Conservation (phyloP, 1,140 invertebrate species). For the Metopolophium dirhodum region DNA sequence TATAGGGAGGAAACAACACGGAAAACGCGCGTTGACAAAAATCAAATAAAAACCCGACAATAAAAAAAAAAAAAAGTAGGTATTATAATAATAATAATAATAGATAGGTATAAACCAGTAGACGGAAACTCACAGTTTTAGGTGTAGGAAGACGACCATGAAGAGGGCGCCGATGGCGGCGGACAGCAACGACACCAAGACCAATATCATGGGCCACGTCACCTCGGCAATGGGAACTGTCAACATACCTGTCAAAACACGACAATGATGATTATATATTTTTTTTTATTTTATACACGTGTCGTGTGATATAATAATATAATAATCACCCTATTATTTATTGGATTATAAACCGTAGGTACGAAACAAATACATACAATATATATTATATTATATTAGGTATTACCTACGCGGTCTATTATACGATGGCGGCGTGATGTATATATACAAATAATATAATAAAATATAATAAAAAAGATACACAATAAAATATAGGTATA, state of each 20-base stretch:
- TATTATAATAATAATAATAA: slow-evolving; percentile 7
- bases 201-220: slow-evolving; percentile 67
- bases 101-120: background rate
- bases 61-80: background rate
- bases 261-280: slow-evolving; percentile 36
- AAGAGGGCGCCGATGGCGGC: slow-evolving; percentile 67
- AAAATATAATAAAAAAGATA: slow-evolving; percentile 11
- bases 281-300: slow-evolving; percentile 4
- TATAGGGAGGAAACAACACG: background rate
- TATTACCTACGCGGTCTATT: background rate
- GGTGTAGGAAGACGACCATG: slow-evolving; percentile 67
- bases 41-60: background rate
- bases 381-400: background rate
- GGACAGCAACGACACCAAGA: slow-evolving; percentile 67
- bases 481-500: background rate
- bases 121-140: slow-evolving; percentile 64
- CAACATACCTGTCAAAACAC: slow-evolving; percentile 56
- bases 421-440: background rate
- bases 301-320: background rate
- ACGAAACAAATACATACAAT: background rate
- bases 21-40: background rate
- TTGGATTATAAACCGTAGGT: slow-evolving; percentile 47
- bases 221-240: slow-evolving; percentile 59
- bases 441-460: slow-evolving; percentile 4
- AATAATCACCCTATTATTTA: slow-evolving; percentile 35